Evolutionary conservation across 2,888 invertebrate species (phyloP), one percentile per base, ranked within the genome.

Genomic region (Cryptops parisi): DNA sequence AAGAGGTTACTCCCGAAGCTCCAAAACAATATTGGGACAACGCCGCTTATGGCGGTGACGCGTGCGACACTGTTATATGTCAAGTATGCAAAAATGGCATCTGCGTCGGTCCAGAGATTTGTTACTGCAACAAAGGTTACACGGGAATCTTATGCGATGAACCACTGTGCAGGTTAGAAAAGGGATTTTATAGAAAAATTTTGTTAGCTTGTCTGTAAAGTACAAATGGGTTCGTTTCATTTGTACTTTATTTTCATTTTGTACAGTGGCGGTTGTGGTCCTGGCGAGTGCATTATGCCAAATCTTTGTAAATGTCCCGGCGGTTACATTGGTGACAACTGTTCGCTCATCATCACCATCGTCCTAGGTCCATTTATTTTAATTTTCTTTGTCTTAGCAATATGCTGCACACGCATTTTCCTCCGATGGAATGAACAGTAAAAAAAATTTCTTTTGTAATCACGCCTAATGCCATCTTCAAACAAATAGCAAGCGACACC

Each of bases 251-350:
- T 17, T 19, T 41, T 41, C n/a, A n/a, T n/a, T n/a, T n/a, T n/a
- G n/a, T 46, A n/a, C 15, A 48, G 48, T 6, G 48, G 48, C 5
- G 48, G 48, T 48, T 48, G 48, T 19, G 48, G 48, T 19, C 21
- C 33, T 38, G 48, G 48, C 6, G 3, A 19, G 2, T 48, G 48
- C n/a, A 38, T 27, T 33, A 27, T 23, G 4, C 26, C 26, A 5
- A 21, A 33, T n/a, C n/a, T 19, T 9, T 48, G 48, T 33, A n/a
- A n/a, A 2, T 48, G 48, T 33, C 48, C 48, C 21, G 9, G n/a
- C n/a, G 48, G 48, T 27, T 33, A 27, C n/a, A 33, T 38, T 6
- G 48, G 48, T 17, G 19, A 26, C 9, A 48, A 22, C 33, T 48
- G 48, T 27, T 21, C 23, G n/a, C 23, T 48, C 19, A 48, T 48